Evolutionary conservation across 2,888 invertebrate species (phyloP).

Genomic region (Syrista parreyssii): DNA sequence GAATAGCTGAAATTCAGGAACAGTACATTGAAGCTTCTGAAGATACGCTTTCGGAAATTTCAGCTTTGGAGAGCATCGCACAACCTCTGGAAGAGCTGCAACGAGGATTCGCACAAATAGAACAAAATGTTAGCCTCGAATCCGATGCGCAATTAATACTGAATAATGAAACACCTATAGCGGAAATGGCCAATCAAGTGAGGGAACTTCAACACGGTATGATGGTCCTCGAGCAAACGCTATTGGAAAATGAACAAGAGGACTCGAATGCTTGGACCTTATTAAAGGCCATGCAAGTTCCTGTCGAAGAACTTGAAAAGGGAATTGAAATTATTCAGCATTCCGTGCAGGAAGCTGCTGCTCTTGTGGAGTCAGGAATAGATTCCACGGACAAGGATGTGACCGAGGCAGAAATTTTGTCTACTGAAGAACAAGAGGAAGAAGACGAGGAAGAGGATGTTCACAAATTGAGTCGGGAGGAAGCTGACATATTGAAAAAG

Average conservation of each 20-base stretch:
- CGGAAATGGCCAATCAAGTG: constrained; percentile 13
- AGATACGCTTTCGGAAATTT: constrained; percentile 50
- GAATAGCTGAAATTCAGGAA: constrained; percentile 36
- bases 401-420: constrained; percentile 28
- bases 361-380: constrained; percentile 24
- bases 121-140: constrained; percentile 17
- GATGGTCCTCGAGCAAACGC: constrained; percentile 15
- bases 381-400: constrained; percentile 29
- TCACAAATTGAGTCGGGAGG: constrained; percentile 21
- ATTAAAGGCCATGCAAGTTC: constrained; percentile 22
- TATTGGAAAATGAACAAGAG: constrained; percentile 26
- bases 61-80: constrained; percentile 51
- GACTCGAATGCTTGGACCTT: constrained; percentile 17
- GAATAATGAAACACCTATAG: constrained; percentile 6
- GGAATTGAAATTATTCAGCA: constrained; percentile 13
- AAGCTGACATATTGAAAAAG: constrained; percentile 17
- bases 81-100: constrained; percentile 52
- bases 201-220: constrained; percentile 17
- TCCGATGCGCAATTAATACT: constrained; percentile 4
- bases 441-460: constrained; percentile 27
- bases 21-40: constrained; percentile 52
- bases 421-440: constrained; percentile 41
- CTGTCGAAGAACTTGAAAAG: constrained; percentile 22
- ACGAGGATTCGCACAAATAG: constrained; percentile 16
- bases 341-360: constrained; percentile 11